phyloP scores from a whole-genome alignment of 2,113 vertebrate species.

The Gallinago jamesoni region DNA sequence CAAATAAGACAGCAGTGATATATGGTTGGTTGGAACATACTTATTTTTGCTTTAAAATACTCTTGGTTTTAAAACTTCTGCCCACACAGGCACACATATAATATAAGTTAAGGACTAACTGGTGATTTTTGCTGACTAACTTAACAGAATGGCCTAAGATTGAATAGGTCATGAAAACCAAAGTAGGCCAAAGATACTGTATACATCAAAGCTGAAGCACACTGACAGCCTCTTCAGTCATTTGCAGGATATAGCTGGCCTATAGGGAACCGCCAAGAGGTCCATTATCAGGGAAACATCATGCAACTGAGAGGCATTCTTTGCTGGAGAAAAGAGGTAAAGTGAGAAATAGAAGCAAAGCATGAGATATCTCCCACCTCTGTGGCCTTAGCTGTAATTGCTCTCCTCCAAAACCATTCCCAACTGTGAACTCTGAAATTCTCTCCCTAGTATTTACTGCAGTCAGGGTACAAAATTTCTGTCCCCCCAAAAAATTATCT shows the following conservation, averaged over 20 bases:
- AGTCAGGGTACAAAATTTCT: neutral
- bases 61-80: neutral
- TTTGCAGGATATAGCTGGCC: accelerated
- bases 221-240: neutral
- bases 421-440: neutral
- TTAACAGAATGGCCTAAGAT: neutral
- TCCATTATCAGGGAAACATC: neutral
- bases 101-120: neutral
- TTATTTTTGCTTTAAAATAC: neutral
- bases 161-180: neutral
- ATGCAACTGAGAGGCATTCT: neutral
- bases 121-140: neutral
- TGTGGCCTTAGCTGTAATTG: neutral
- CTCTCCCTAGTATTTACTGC: neutral
- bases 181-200: neutral
- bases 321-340: neutral
- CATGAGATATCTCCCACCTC: neutral
- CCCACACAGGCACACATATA: neutral
- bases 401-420: neutral
- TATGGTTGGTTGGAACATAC: neutral
- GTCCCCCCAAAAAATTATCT: neutral
- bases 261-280: neutral
- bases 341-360: neutral
- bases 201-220: neutral
- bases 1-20: neutral